Evolutionary conservation across 2,888 invertebrate genomes (phyloP), one percentile per base, ranked within the genome.

Genomic region (Liodrosophila aerea): DNA sequence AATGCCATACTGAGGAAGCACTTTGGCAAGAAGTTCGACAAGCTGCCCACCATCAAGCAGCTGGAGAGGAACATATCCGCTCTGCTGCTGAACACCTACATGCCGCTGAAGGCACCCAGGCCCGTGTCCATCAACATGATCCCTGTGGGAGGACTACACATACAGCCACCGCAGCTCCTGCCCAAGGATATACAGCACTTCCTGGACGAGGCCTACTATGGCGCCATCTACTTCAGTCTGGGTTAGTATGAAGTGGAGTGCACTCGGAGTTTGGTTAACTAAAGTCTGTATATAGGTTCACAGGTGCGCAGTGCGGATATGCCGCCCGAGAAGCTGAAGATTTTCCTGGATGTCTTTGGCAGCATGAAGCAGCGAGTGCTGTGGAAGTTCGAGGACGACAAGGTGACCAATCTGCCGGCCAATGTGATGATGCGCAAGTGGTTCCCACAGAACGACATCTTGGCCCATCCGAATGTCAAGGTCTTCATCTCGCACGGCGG

Each of bases 121-220:
- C 91, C 92, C 0, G 54, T 85, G 0, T 85, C 90, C 0, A 88
- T 90, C 1, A 89, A 89, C 1, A 83, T 91, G 46, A 83, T 92
- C 5, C 90, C 91, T 44, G 90, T 92, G 1, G 92, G 91, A 0
- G 92, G 92, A 8, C 72, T 92, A 4, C 92, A 92, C 54, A 89
- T 92, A 15, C 77, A 87, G 9, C 77, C 80, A 2, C 58, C 82
- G 0, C 85, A 89, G 33, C 46, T 73, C 0, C 46, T 88, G 51
- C 82, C 87, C 0, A 27, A 52, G 11, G 77, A 88, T 11, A 71
- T 91, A 0, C 63, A 90, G 50, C 59, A 83, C 30, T 91, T 90
- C 66, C 51, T 91, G 8, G 89, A 90, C 51, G 88, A 70, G 4
- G 88, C 90, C 0, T 39, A 39, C 11, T 47, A 70, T 16, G 70